Conservation (phyloP, 1,140 invertebrate species). For the Lethocerus indicus region DNA sequence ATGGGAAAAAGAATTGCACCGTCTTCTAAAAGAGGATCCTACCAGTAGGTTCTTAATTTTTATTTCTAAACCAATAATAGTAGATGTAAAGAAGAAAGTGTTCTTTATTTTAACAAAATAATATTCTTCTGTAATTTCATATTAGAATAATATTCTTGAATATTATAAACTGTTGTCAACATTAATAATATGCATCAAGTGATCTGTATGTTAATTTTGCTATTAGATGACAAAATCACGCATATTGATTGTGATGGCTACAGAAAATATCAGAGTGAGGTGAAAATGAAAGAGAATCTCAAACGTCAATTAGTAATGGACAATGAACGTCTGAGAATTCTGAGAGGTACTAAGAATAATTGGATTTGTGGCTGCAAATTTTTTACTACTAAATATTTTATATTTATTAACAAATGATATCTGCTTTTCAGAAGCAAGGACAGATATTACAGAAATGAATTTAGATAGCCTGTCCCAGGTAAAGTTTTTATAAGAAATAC, state of each 20-base stretch:
- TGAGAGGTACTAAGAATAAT: constrained; percentile 8
- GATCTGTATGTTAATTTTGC: no score
- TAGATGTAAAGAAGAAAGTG: background rate
- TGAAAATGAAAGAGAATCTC: constrained; percentile 7
- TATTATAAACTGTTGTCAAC: no score
- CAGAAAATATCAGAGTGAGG: constrained; percentile 3
- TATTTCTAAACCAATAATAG: background rate
- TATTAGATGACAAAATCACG: constrained; percentile 5
- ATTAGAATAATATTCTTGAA: background rate
- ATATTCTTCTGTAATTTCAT: background rate
- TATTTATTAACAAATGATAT: background rate
- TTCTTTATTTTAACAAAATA: background rate
- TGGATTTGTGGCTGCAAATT: background rate
- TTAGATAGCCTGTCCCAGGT: constrained; percentile 12
- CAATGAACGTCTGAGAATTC: constrained; percentile 9
- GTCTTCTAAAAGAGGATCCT: constrained; percentile 12
- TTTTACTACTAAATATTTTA: background rate
- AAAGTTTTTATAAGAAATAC: background rate
- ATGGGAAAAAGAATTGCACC: constrained; percentile 10
- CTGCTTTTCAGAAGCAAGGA: constrained; percentile 11
- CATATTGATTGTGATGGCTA: constrained; percentile 9
- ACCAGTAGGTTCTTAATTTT: constrained; percentile 1
- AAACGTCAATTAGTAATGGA: constrained; percentile 8
- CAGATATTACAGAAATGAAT: constrained; percentile 14
- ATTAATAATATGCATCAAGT: no score